Evolutionary conservation across 2,113 vertebrate species (phyloP), one percentile per base, ranked within the genome.

Genomic region (Tetraodon nigroviridis): DNA sequence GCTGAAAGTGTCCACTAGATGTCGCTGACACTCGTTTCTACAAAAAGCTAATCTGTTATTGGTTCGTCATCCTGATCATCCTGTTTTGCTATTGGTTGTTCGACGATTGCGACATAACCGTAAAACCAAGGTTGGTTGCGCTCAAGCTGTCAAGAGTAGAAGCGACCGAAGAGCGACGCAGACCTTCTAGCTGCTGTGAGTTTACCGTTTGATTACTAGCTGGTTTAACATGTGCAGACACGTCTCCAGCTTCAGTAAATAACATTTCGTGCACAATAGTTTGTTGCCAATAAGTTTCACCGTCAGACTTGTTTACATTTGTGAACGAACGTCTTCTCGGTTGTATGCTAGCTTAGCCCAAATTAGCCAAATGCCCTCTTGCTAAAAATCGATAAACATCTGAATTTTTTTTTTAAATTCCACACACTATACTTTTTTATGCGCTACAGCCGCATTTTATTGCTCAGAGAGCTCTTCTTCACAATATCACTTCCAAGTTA

Each of bases 131-230:
- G 13, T 77, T 55, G 75, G 75, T 81, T 84, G 29, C 55, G 13
- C 55, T 24, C 73, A 71, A 80, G 72, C 70, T 82, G 81, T 84
- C 76, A 86, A 64, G 27, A 58, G 40, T 7, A 8, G 20, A 51
- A 66, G 66, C 59, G 77, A 59, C 21, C n/a, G 62, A 40, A 8
- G 6, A 60, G 61, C 63, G 69, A 29, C 8, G 41, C 18, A 19
- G 64, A 24, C 27, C 22, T 1, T 41, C 8, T 16, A 8, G 11
- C 3, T 2, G 1, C 47, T 55, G 87, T 87, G 68, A 87, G 84
- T 86, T 37, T 20, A 14, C 1, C 2, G 1, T 60, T 51, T 20
- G 44, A 20, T 56, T 12, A 0, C 19, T 17, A 17, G 8, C 5
- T 17, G 4, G 0, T 11, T 37, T 37, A 37, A 37, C 32, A 37